Evolutionary conservation across 1,140 invertebrate species (phyloP), one percentile per base, ranked within the genome.

Genomic region (Schlechtendalia chinensis): DNA sequence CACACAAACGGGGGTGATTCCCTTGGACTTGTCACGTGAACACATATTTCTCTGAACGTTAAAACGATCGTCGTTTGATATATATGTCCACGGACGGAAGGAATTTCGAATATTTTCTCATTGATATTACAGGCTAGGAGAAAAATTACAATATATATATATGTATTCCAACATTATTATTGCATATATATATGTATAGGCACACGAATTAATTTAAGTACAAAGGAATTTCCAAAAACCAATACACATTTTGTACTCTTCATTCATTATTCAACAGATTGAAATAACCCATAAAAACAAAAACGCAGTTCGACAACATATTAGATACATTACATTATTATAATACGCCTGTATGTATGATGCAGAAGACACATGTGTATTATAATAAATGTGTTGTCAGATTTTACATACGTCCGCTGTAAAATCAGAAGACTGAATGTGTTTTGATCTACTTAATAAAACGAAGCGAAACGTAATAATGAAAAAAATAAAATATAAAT

Each of bases 51-150:
- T 58, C 32, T 22, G 27, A 27, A 17, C 50, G 19, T 56, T 74
- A 3, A 12, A 47, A 54, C 12, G 39, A 56, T 19, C 53, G 39
- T 39, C 53, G 54, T 39, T 39, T 53, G 45, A 22, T 22, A 5
- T 45, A 47, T 47, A 63, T 50, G 67, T 72, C 50, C 50, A n/a
- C 69, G 16, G 16, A 24, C 53, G 29, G 19, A 22, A 75, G n/a
- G 54, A 58, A 75, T 75, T 39, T 17, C 54, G 29, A 75, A 59
- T 45, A 59, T 75, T 58, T 75, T 45, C 56, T 58, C 72, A 59
- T 59, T 17, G 29, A 45, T 22, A 58, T 58, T 56, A n/a, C n/a
- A n/a, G n/a, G 17, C 59, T 61, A 61, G 59, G 12, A 27, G 17
- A 67, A 19, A 69, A 47, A 69, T 47, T 24, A 65, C 29, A 32